Base-by-base conservation (phyloP, 2,113 vertebrate genomes). In the Pelobates fuscus region DNA sequence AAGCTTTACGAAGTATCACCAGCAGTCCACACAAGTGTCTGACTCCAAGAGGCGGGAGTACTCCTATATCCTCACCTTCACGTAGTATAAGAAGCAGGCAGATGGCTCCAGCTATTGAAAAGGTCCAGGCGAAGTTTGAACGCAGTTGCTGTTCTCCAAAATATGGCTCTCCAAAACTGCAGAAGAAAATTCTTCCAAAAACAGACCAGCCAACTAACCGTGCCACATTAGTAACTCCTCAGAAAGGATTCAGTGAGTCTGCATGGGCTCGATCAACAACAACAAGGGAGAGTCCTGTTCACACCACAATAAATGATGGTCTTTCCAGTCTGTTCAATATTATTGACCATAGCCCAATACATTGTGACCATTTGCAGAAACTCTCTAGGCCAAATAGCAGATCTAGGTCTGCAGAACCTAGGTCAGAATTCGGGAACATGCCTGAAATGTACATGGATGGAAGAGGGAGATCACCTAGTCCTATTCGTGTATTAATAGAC, bases 311-410 rank as follows among this genome's bases (percentile, higher is more conserved):
- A 87, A 98, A 95, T 0, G 96, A 98, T 2, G 97, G 97, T 41
- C 95, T 98, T 77, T 99, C 97, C 86, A 99, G 97, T 86, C 92
- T 99, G 81, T 99, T 99, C 86, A 98, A 94, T 87, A 98, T 99
- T 84, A 97, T 99, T 20, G 97, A 98, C 87, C 97, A 98, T 80
- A 96, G 92, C 5, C 95, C 96, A 0, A 87, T 92, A 41, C 88
- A 80, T 66, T 94, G 90, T 29, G 97, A 98, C 73, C 66, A 88
- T 77, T 80, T 90, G 44, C 94, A 92, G 82, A 98, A 95, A 87
- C 94, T 94, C 75, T 82, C 86, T 55, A 92, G 92, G 77, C 94
- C 95, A 2, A 89, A 89, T n/a, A 94, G 91, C 74, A 89, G 92
- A 70, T 92, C 94, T 25, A 91, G 90, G 25, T 89, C 95, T 2